A percentile compares a stretch with the other conserved stretches of the same genome.
These are phyloP conservation scores for Meloidogyne exigua DNA, from an alignment of 1,140 invertebrate genomes.

Conservation along the genomic window DNA sequence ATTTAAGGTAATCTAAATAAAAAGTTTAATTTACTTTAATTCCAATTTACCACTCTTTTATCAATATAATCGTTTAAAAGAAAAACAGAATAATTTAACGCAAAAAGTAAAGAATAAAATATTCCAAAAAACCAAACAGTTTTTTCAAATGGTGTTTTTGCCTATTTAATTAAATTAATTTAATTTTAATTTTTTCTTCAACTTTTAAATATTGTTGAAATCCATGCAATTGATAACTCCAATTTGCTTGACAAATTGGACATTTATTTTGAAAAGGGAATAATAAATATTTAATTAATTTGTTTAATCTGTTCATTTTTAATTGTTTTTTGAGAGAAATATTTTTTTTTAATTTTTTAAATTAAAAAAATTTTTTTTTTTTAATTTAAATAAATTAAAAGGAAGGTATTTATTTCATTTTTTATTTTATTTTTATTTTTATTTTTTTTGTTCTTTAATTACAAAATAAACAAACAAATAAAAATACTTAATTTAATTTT, in stretches of 20 bases:
- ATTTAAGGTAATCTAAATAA: slow-evolving; percentile 26
- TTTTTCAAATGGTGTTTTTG: slow-evolving; percentile 10
- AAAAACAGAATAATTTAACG: slow-evolving; percentile 18
- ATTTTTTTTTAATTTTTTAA: too few species aligned
- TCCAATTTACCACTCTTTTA: slow-evolving; percentile 20
- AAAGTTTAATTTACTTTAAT: slow-evolving; percentile 11
- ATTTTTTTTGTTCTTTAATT: too few species aligned
- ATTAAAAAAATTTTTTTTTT: background rate
- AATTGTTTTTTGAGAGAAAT: too few species aligned
- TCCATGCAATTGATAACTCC: slow-evolving; percentile 29
- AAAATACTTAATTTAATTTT: too few species aligned
- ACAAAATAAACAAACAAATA: too few species aligned
- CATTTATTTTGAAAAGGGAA: slow-evolving; percentile 6
- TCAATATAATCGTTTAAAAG: slow-evolving; percentile 33
- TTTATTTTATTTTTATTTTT: too few species aligned
- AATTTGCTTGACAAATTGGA: slow-evolving; percentile 7
- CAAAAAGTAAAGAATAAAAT: slow-evolving; percentile 15
- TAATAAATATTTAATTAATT: background rate
- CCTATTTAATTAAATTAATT: background rate
- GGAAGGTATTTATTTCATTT: too few species aligned
- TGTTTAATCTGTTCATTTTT: background rate
- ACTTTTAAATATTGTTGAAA: slow-evolving; percentile 16
- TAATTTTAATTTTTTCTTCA: slow-evolving; percentile 1
- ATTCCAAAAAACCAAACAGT: slow-evolving; percentile 21
- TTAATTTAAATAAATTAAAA: too few species aligned